Evolutionary conservation across 2,888 invertebrate genomes (phyloP).

Genomic region (Andrena dorsata): DNA sequence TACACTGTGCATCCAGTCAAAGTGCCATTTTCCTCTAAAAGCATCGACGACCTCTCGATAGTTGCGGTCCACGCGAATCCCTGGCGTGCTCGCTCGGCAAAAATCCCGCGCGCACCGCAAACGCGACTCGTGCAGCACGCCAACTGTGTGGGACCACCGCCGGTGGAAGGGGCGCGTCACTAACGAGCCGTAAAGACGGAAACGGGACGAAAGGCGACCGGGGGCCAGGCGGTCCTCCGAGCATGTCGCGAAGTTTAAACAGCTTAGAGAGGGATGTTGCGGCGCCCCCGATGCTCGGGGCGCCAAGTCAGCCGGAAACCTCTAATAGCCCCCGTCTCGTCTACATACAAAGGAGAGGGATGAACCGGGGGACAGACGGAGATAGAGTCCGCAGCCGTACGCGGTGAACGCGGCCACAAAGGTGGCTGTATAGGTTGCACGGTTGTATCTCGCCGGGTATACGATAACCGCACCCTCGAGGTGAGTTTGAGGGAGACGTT

Average conservation of each 20-base stretch:
- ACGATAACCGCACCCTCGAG: slow-evolving; percentile 76
- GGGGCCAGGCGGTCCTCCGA: slow-evolving; percentile 53
- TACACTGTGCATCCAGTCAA: too few relatives aligned
- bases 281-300: slow-evolving; percentile 78
- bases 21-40: neutral
- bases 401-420: slow-evolving; percentile 67
- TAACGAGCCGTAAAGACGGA: slow-evolving; percentile 74
- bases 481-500: slow-evolving; percentile 67
- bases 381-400: slow-evolving; percentile 54
- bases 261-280: slow-evolving; percentile 83
- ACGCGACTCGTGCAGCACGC: neutral
- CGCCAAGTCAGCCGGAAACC: slow-evolving; percentile 84
- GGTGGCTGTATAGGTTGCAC: slow-evolving; percentile 65
- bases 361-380: slow-evolving; percentile 29
- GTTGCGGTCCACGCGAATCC: neutral
- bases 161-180: slow-evolving; percentile 42
- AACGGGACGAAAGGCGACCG: slow-evolving; percentile 48
- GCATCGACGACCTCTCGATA: neutral
- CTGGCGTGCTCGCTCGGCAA: neutral
- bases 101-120: slow-evolving; percentile 13
- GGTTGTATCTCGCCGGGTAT: slow-evolving; percentile 71
- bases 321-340: slow-evolving; percentile 81
- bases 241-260: slow-evolving; percentile 81
- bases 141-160: slow-evolving; percentile 31
- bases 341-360: slow-evolving; percentile 61